Conservation (phyloP, 35 echinoderm and acorn worm genomes). For the Ophioderma brevispina region DNA sequence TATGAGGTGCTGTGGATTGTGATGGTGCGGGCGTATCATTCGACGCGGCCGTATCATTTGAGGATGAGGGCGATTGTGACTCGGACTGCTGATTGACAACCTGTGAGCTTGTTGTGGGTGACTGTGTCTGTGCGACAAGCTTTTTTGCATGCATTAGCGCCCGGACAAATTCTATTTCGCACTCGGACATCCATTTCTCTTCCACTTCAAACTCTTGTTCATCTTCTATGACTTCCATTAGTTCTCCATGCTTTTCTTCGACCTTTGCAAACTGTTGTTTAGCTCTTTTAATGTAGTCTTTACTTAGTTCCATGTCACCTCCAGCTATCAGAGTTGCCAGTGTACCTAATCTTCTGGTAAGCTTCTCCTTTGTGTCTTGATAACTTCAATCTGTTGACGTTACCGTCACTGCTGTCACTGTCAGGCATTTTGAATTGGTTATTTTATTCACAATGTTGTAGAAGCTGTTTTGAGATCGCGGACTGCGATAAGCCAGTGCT, state of each 20-base stretch:
- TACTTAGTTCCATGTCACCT: conserved; percentile 27
- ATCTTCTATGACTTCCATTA: conserved; percentile 56
- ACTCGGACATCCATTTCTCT: too few relatives aligned
- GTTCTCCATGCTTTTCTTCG: conserved; percentile 56
- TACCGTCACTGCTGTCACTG: too few relatives aligned
- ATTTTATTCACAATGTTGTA: too few relatives aligned
- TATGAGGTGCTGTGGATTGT: conserved; percentile 13
- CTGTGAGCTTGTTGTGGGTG: too few relatives aligned
- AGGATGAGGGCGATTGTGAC: too few relatives aligned
- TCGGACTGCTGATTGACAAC: too few relatives aligned
- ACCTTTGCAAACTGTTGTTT: conserved; percentile 63
- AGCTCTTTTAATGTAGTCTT: conserved; percentile 54
- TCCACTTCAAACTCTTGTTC: conserved; percentile 65
- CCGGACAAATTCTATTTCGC: conserved; percentile 55
- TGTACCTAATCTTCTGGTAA: conserved; percentile 56
- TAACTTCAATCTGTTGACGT: conserved; percentile 63
- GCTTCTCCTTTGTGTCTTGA: conserved; percentile 51
- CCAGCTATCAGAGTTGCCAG: conserved; percentile 5
- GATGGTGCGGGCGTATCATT: too few relatives aligned
- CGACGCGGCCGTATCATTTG: too few relatives aligned
- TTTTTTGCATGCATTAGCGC: conserved; percentile 30
- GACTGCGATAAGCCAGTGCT: too few relatives aligned
- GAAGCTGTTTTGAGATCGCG: too few relatives aligned
- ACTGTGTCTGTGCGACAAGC: too few relatives aligned
- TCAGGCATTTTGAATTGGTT: too few relatives aligned